Percentiles rank a stretch among this genome's conserved stretches.
These are phyloP conservation scores for Menidia beryllina DNA, from an alignment of 2,113 vertebrate genomes.

Conservation along the genomic window DNA sequence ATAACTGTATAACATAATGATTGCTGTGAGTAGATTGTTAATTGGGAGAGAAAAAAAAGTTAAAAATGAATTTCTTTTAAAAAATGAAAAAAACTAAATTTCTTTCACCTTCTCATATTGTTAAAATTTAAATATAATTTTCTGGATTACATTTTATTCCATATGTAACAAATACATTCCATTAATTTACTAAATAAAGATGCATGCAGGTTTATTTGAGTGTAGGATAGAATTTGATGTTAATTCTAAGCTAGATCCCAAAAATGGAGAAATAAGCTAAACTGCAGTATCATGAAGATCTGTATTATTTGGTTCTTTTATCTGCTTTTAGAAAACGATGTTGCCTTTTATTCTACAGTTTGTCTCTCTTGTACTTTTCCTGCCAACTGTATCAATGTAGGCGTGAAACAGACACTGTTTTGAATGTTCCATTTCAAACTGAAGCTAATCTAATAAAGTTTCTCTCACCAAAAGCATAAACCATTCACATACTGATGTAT, in stretches of 20 bases:
- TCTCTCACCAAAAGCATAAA: slow-evolving; percentile 9
- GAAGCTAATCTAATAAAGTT: slow-evolving; percentile 25
- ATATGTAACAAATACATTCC: slow-evolving; percentile 28
- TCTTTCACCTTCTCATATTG: neutral
- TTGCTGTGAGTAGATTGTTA: slow-evolving; percentile 23
- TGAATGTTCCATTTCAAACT: slow-evolving; percentile 36
- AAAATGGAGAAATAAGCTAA: slow-evolving; percentile 49
- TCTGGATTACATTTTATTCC: slow-evolving; percentile 27
- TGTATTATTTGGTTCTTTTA: slow-evolving; percentile 28
- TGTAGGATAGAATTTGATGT: slow-evolving; percentile 67
- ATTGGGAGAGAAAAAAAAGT: slow-evolving; percentile 18
- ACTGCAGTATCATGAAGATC: slow-evolving; percentile 33
- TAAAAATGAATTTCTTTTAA: slow-evolving; percentile 20
- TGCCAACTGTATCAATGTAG: slow-evolving; percentile 34
- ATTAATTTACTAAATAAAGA: slow-evolving; percentile 37
- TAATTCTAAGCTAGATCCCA: slow-evolving; percentile 34
- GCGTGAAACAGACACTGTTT: slow-evolving; percentile 55
- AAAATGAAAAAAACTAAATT: neutral
- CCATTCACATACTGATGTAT: slow-evolving; percentile 21
- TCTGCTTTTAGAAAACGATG: slow-evolving; percentile 21
- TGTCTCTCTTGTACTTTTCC: slow-evolving; percentile 32
- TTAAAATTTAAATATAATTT: slow-evolving; percentile 29
- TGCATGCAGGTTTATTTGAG: slow-evolving; percentile 74
- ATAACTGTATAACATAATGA: slow-evolving; percentile 26
- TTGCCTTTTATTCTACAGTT: slow-evolving; percentile 14